Percentiles rank a stretch among this genome's conserved stretches.
Conservation (phyloP, 2,113 vertebrate genomes). For the Calcarius ornatus region DNA sequence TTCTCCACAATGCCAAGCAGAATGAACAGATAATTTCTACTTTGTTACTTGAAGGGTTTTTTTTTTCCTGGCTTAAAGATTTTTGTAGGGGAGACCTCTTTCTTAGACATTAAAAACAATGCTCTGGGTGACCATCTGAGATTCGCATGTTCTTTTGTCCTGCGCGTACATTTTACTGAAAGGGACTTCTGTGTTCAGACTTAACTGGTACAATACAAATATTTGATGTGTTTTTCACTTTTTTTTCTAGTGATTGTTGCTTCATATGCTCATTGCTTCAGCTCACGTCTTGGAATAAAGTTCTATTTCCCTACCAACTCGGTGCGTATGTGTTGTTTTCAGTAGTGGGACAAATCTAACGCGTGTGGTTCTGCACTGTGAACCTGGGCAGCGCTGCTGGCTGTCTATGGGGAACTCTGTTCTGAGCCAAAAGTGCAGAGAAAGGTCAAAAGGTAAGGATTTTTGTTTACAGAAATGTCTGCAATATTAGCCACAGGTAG, state of each 20-base stretch:
- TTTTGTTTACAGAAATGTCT: background rate
- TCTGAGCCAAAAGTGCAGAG: constrained; percentile 16
- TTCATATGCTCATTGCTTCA: constrained; percentile 46
- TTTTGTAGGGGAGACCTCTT: background rate
- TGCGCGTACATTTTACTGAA: background rate
- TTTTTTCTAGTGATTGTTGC: constrained; percentile 23
- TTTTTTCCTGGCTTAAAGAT: background rate
- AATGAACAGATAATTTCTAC: background rate
- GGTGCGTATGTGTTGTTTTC: constrained; percentile 4
- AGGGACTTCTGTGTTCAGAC: background rate
- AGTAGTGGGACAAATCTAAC: background rate
- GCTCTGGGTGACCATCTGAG: background rate
- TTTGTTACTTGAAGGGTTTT: constrained; percentile 1
- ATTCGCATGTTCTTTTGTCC: background rate
- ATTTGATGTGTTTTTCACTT: constrained; percentile 3
- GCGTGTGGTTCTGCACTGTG: accelerated
- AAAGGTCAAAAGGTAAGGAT: constrained; percentile 22
- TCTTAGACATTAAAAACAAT: background rate
- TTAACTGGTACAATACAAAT: background rate
- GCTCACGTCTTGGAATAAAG: constrained; percentile 50
- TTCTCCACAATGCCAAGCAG: background rate
- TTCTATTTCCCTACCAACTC: background rate
- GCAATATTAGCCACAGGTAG: background rate
- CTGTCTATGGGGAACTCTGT: constrained; percentile 11
- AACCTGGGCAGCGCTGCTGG: background rate